Base-by-base conservation (phyloP, 1,140 invertebrate genomes). In the Paralvinella palmiformis region DNA sequence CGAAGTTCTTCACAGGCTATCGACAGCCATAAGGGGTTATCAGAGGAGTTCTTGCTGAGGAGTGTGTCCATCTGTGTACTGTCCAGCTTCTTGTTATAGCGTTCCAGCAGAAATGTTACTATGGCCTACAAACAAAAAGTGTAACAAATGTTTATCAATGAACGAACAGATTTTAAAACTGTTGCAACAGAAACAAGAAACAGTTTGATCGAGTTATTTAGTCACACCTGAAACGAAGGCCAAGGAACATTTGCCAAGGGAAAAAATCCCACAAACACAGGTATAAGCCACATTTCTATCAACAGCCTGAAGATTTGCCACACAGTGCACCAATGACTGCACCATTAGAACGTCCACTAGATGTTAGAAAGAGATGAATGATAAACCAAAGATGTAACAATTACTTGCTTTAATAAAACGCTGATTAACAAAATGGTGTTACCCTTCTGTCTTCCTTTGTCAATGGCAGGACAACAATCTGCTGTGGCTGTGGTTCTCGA, bases 1-100 rank as follows among this genome's bases (percentile, higher is more conserved):
- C 68, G 44, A 15, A 69, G 48, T 61, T 69, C 68, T 31, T 69
- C 45, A 52, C 65, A 62, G n/a, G 66, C 68, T 36, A 44, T 60
- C 22, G 32, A 36, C 37, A 69, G 56, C 68, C 68, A 69, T 4
- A 69, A 27, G 7, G 68, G 68, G 48, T 44, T 68, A 5, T 32
- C 56, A n/a, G 45, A 56, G 22, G 27, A 36, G 17, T 59, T 29
- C 17, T 59, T 59, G 35, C 35, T 50, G 10, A 65, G 20, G 31
- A 65, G 41, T 4, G 31, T 0, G 6, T 31, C 33, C 35, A 62
- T 45, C 31, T 65, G 63, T 27, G 1, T 27, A 31, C n/a, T 32
- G 35, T 65, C 63, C 41, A 65, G 41, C 22, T 37, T 27, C 53
- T 65, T 65, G 58, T 41, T 41, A 31, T 53, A 65, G 3, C 27